Evolutionary conservation across 2,888 invertebrate genomes (phyloP), one percentile per base, ranked within the genome.

Genomic region (Celastrina argiolus): DNA sequence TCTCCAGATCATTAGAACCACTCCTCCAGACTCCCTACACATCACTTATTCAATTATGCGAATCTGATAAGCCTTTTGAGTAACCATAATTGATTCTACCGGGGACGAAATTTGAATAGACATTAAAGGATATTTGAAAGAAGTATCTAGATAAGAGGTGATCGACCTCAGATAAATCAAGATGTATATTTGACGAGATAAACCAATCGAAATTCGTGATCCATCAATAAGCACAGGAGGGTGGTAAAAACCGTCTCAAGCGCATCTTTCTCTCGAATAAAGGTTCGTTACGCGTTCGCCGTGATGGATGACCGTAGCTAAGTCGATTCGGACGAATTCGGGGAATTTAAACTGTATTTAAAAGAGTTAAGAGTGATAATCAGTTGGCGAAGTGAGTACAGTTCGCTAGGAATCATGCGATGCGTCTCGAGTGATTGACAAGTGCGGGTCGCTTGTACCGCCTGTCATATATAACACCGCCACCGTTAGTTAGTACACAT

Each of bases 11-110:
- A 88, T 88, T 88, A 89, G 81, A 76, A 78, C 76, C 78, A 76
- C 75, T 75, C 78, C n/a, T n/a, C 78, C 76, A 78, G 75, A 76
- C 74, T 73, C 71, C 61, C 72, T 70, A 73, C 76, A 78, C 82
- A 87, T 88, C 83, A 86, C 81, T 80, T 84, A 89, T 88, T 88
- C 88, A 89, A 85, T 85, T 88, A 88, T 88, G 84, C 87, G 76
- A 76, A 88, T 87, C 89, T 79, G 89, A 88, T 89, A 81, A 76
- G 75, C 76, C 79, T 79, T 81, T 79, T 76, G 78, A 78, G 79
- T 77, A 80, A 75, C 76, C 76, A 78, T 80, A 77, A 81, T 80
- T 81, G 79, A 79, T 76, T 76, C 75, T 74, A 71, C 75, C 76
- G 79, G 79, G 80, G 56, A 75, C 81, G 74, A 78, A 79, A 69